Evolutionary conservation across 2,113 vertebrate species (phyloP).

Genomic region (Nycticryphes semicollaris): DNA sequence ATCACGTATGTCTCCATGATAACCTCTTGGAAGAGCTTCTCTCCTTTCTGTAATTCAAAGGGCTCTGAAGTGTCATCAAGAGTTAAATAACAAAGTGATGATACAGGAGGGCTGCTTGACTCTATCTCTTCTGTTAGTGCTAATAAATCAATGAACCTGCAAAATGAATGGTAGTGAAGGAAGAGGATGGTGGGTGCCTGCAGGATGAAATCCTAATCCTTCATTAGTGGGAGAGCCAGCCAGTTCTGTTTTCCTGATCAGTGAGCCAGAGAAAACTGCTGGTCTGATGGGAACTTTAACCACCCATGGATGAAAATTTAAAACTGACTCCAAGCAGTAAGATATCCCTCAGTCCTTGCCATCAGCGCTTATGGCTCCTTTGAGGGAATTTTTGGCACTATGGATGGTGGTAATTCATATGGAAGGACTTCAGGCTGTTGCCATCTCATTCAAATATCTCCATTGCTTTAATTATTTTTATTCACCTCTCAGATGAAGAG

Average conservation of each 20-base stretch:
- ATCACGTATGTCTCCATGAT: neutral
- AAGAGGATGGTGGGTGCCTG: neutral
- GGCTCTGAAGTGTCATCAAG: neutral
- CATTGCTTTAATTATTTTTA: neutral
- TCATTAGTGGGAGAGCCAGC: neutral
- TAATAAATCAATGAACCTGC: neutral
- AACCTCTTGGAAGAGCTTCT: neutral
- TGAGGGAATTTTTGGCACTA: neutral
- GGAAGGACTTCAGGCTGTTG: neutral
- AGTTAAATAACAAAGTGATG: neutral
- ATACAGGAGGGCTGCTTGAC: neutral
- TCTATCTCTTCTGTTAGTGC: neutral
- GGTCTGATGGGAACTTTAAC: neutral
- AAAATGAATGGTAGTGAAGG: neutral
- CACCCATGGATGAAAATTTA: neutral
- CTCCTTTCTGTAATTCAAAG: neutral
- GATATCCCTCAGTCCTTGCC: neutral
- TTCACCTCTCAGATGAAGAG: neutral
- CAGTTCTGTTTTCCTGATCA: neutral
- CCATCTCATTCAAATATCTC: neutral
- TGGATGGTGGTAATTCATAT: fast-evolving
- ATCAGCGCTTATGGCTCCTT: neutral
- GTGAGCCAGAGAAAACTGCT: neutral
- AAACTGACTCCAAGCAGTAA: neutral
- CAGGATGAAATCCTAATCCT: neutral